These are phyloP conservation scores for Macquaria australasica DNA, from an alignment of 2,113 vertebrate genomes.

Conservation along the genomic window DNA sequence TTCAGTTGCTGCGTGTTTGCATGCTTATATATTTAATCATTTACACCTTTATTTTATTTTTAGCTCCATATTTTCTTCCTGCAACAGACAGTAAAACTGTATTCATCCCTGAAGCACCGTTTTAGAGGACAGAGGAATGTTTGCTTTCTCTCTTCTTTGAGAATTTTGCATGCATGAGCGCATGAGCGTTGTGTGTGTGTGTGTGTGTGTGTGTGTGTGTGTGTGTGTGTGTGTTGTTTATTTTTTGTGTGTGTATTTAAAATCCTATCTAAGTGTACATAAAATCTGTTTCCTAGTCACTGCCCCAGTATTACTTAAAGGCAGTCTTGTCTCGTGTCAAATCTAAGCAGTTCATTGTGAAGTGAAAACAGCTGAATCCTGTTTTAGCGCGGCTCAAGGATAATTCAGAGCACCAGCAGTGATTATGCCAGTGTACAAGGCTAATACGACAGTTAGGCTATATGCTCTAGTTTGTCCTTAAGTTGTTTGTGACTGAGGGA, in stretches of 20 bases:
- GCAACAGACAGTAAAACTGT: neutral
- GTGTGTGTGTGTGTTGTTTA: no score
- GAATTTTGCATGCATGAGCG: slow-evolving; percentile 25
- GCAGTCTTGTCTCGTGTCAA: neutral
- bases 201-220: neutral
- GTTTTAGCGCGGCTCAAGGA: neutral
- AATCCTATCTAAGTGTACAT: slow-evolving; percentile 20
- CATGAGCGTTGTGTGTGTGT: neutral
- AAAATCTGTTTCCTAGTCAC: slow-evolving; percentile 10
- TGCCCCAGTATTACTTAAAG: neutral
- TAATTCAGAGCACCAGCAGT: neutral
- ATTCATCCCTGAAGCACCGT: neutral
- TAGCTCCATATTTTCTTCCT: neutral
- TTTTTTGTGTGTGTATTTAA: neutral
- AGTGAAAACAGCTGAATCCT: neutral
- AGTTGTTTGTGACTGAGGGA: slow-evolving; percentile 44
- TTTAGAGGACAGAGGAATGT: slow-evolving; percentile 26
- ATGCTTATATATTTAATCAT: neutral
- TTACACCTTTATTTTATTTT: slow-evolving; percentile 1
- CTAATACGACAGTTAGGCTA: neutral
- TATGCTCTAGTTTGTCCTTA: slow-evolving; percentile 15
- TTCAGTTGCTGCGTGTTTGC: neutral
- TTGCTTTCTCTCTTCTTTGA: slow-evolving; percentile 8
- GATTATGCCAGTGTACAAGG: neutral
- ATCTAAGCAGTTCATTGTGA: neutral